Evolutionary conservation across 1,140 invertebrate genomes (phyloP).

Genomic region (Eupristina koningsbergeri): DNA sequence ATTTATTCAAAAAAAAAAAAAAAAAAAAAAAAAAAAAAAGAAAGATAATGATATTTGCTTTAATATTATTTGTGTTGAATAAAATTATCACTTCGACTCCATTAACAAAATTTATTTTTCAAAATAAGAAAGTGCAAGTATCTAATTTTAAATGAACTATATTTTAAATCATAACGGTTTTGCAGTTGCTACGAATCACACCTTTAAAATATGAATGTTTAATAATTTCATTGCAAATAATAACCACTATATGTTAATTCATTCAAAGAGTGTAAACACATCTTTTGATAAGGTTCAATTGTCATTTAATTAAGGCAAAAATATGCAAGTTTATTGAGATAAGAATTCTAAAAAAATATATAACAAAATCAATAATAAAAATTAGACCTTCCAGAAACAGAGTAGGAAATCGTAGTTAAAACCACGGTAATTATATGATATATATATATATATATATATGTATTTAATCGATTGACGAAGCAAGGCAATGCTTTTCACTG

Average conservation of each 20-base stretch:
- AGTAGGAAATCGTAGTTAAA: not conserved
- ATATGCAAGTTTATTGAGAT: not conserved
- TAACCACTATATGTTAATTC: not conserved
- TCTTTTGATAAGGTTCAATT: not conserved
- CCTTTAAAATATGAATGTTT: not conserved
- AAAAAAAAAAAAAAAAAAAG: too few species aligned
- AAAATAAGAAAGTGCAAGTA: too few species aligned
- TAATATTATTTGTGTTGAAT: too few species aligned
- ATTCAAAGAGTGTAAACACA: not conserved
- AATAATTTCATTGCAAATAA: not conserved
- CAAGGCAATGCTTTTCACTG: not conserved
- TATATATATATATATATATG: not conserved
- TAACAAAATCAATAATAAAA: not conserved
- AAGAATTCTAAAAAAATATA: not conserved
- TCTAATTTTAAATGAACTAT: not conserved
- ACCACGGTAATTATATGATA: not conserved
- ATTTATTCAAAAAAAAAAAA: too few species aligned
- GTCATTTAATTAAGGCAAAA: not conserved
- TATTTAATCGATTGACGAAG: not conserved
- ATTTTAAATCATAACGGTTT: not conserved
- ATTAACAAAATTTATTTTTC: too few species aligned
- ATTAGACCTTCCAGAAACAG: slow-evolving; percentile 11
- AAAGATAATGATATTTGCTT: too few species aligned
- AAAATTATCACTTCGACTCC: too few species aligned
- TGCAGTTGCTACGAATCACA: not conserved